phyloP scores from a whole-genome alignment of 2,888 invertebrate species.

The Pimpla rufipes region DNA sequence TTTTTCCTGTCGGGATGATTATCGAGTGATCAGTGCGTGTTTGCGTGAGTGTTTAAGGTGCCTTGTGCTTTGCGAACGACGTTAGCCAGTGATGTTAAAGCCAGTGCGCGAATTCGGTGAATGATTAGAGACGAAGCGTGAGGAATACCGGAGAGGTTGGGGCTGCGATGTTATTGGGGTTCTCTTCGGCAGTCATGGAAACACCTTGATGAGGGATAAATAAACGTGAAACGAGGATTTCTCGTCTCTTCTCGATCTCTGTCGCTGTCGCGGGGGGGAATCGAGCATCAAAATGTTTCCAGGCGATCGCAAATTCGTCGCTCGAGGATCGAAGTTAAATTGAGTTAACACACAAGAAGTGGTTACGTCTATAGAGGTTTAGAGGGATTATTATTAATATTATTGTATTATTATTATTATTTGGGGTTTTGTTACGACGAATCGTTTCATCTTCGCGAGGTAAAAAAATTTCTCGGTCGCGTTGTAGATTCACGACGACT shows the following conservation, averaged over 20 bases:
- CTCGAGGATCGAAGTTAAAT: conserved; percentile 43
- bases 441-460: conserved; percentile 27
- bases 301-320: conserved; percentile 38
- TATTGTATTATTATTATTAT: conserved; percentile 19
- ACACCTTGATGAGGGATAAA: conserved; percentile 85
- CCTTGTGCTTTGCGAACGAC: conserved; percentile 42
- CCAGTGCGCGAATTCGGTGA: conserved; percentile 37
- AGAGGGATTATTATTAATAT: conserved; percentile 18
- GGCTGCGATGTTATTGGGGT: conserved; percentile 60
- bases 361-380: conserved; percentile 56
- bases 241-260: conserved; percentile 64
- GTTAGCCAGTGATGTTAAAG: conserved; percentile 58
- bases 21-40: conserved; percentile 44
- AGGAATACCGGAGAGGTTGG: conserved; percentile 67
- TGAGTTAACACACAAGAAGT: conserved; percentile 55
- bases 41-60: conserved; percentile 45
- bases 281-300: conserved; percentile 67
- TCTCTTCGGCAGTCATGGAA: conserved; percentile 82
- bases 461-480: conserved; percentile 9
- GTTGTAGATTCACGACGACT: conserved; percentile 21
- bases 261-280: conserved; percentile 35
- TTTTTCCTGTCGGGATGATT: conserved; percentile 54
- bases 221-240: conserved; percentile 54
- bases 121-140: conserved; percentile 37
- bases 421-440: conserved; percentile 55